Percentiles rank a stretch among this genome's conserved stretches.
phyloP scores from a whole-genome alignment of 1,140 invertebrate species.

The Trypoxylus dichotomus region DNA sequence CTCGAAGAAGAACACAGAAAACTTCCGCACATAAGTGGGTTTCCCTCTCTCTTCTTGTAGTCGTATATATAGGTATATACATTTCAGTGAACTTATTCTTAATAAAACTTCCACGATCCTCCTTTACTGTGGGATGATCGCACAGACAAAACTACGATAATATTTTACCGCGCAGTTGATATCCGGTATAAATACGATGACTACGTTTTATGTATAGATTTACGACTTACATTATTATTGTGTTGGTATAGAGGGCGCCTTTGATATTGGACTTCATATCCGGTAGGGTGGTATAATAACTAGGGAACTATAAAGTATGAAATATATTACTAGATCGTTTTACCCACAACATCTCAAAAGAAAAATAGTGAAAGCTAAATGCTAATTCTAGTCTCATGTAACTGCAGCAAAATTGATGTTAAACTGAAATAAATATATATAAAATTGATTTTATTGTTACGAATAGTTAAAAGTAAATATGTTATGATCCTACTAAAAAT shows the following conservation, averaged over 20 bases:
- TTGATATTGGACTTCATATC: not conserved
- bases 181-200: conserved; percentile 20
- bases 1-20: conserved; percentile 31
- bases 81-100: conserved; percentile 37
- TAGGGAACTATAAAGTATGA: not conserved
- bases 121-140: conserved; percentile 35
- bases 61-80: conserved; percentile 32
- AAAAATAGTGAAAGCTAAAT: too few relatives aligned
- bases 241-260: not conserved
- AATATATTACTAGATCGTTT: not conserved
- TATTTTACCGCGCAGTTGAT: conserved; percentile 28
- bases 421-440: too few relatives aligned
- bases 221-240: conserved; percentile 20
- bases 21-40: conserved; percentile 31
- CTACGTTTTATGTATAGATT: conserved; percentile 19
- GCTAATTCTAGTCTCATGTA: too few relatives aligned
- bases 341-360: too few relatives aligned
- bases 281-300: conserved; percentile 12
- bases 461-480: too few relatives aligned
- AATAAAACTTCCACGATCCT: conserved; percentile 41
- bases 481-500: too few relatives aligned
- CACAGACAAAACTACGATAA: conserved; percentile 20
- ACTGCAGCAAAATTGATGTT: too few relatives aligned
- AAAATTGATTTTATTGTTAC: too few relatives aligned
- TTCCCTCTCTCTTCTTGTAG: not conserved